phyloP scores from a whole-genome alignment of 2,888 invertebrate genomes.

The Drosophila mulleri region DNA sequence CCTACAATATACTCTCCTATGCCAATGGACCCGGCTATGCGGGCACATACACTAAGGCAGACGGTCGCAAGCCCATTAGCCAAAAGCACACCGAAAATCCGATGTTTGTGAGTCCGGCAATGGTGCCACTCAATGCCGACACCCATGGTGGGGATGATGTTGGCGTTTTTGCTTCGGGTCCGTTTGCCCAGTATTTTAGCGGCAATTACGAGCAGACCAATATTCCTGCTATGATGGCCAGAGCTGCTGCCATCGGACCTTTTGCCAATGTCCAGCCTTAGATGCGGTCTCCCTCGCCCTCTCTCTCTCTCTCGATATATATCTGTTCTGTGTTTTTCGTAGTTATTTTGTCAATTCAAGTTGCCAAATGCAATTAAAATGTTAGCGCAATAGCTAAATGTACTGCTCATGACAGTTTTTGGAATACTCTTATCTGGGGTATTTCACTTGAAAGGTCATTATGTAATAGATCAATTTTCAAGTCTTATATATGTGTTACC shows the following conservation, averaged over 20 bases:
- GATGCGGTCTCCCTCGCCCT: not conserved
- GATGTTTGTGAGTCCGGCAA: conserved; percentile 86
- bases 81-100: conserved; percentile 67
- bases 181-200: conserved; percentile 92
- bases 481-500: too few relatives aligned
- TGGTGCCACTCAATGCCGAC: conserved; percentile 88
- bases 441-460: not conserved
- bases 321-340: not conserved
- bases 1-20: conserved; percentile 90
- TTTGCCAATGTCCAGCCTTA: conserved; percentile 63
- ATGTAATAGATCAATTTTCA: not conserved
- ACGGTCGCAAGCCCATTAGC: conserved; percentile 73
- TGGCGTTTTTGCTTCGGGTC: conserved; percentile 91
- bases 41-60: conserved; percentile 75
- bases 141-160: conserved; percentile 94
- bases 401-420: conserved; percentile 20
- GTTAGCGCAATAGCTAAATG: conserved; percentile 45
- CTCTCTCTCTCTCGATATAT: not conserved
- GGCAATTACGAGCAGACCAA: conserved; percentile 92
- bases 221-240: conserved; percentile 91
- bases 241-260: conserved; percentile 90
- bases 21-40: conserved; percentile 91
- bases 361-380: conserved; percentile 62
- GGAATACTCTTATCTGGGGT: not conserved
- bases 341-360: conserved; percentile 19